Base-by-base conservation (phyloP, 2,797 vertebrate genomes). In the Jordanella pulchra region DNA sequence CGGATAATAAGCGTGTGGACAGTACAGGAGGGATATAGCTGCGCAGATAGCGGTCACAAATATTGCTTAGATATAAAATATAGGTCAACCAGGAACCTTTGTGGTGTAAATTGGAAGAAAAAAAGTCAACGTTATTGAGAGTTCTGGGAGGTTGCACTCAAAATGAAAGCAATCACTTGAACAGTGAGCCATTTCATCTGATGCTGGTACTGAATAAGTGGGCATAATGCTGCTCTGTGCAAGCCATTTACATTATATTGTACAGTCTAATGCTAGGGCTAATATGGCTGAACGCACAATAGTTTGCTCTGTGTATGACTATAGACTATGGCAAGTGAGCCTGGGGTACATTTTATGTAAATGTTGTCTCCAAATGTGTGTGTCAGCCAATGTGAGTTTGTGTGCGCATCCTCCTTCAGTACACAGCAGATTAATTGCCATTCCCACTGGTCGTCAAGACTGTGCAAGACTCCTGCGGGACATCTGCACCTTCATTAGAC, bases 401-500 rank as follows among this genome's bases (percentile, higher is more conserved):
- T 72, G 51, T 67, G 11, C 69, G 84, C 66, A 77, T 87, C 84
- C 83, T 82, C 71, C 77, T 75, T 73, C 75, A 71, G 84, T 74
- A 85, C 78, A 82, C 73, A 25, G 50, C 71, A 74, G 85, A 89
- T 92, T 93, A 93, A 93, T 93, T 93, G 91, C 89, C 92, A 93
- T 92, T 93, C 92, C 92, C 92, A 85, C 85, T 89, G 91, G 88
- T 91, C 75, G 86, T 87, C 88, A 91, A 85, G 85, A 77, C 79
- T 83, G 88, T 79, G 75, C 69, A 76, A 76, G 83, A 71, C 79
- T 92, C 93, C 93, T 89, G 73, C 80, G 91, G 92, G 94, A 92
- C 71, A 80, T 88, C 93, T 92, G 89, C 89, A 94, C 93, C 94
- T 94, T 95, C 93, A 94, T 94, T 95, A 94, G 90, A 89, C 90